Percentiles rank a stretch among this genome's conserved stretches.
Conservation (phyloP, 1,140 invertebrate genomes). For the Trinorchestia longiramus region DNA sequence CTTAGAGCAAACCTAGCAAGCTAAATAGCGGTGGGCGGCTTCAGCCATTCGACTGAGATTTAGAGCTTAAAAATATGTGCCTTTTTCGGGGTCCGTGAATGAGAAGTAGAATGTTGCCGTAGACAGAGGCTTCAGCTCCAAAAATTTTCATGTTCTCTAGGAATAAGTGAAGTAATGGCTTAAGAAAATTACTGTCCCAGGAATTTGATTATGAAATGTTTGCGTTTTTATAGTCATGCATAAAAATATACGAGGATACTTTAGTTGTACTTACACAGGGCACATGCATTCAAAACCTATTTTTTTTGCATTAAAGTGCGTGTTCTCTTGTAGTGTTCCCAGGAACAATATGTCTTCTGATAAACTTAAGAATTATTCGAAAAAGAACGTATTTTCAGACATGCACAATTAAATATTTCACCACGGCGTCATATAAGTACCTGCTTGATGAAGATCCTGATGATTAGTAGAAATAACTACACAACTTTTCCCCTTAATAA, state of each 20-base stretch:
- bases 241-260: not conserved
- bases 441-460: too few species aligned
- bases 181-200: not conserved
- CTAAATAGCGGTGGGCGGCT: not conserved
- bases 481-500: too few species aligned
- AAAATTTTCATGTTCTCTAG: not conserved
- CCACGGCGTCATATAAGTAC: too few species aligned
- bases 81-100: not conserved
- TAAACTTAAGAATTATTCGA: too few species aligned
- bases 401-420: too few species aligned
- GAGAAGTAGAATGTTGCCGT: not conserved
- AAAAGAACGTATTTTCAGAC: too few species aligned
- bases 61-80: not conserved
- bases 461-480: too few species aligned
- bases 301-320: not conserved
- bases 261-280: not conserved
- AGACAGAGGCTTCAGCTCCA: not conserved
- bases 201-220: not conserved
- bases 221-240: not conserved
- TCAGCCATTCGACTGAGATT: not conserved
- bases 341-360: too few species aligned
- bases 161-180: not conserved
- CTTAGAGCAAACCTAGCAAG: not conserved
- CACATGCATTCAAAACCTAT: not conserved
- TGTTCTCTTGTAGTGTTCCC: not conserved